phyloP scores from a whole-genome alignment of 2,888 invertebrate genomes.

The Osedax fenrisi region DNA sequence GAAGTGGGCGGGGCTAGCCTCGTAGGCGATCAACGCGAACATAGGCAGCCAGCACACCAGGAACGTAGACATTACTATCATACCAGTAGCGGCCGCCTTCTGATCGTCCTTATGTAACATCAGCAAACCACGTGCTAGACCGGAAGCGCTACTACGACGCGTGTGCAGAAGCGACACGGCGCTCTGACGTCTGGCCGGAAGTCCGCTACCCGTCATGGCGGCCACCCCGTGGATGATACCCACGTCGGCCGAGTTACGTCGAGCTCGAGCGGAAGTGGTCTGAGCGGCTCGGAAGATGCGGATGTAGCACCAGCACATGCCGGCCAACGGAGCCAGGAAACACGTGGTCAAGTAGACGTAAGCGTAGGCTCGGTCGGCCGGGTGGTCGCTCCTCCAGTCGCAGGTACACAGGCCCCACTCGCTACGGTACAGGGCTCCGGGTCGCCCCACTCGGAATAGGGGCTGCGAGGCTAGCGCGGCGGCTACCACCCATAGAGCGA shows the following conservation, averaged over 20 bases:
- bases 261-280: constrained; percentile 60
- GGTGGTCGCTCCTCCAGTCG: constrained; percentile 39
- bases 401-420: constrained; percentile 44
- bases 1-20: constrained; percentile 34
- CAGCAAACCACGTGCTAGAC: constrained; percentile 46
- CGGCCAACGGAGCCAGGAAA: constrained; percentile 52
- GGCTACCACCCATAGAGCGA: constrained; percentile 50
- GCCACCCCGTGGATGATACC: constrained; percentile 9
- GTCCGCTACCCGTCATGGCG: too few relatives aligned
- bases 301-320: constrained; percentile 63
- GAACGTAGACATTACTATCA: constrained; percentile 64
- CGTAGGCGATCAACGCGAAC: constrained; percentile 40
- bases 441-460: constrained; percentile 45
- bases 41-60: constrained; percentile 57
- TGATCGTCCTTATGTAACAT: constrained; percentile 69
- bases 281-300: constrained; percentile 61
- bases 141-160: constrained; percentile 53
- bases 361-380: constrained; percentile 45
- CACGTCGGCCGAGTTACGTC: constrained; percentile 52
- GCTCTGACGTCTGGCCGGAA: too few relatives aligned
- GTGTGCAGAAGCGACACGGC: constrained; percentile 71
- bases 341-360: constrained; percentile 50
- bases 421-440: constrained; percentile 40
- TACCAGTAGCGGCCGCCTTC: constrained; percentile 73
- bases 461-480: constrained; percentile 49